Base-by-base conservation (phyloP, 2,113 vertebrate genomes). In the Chauna torquata region DNA sequence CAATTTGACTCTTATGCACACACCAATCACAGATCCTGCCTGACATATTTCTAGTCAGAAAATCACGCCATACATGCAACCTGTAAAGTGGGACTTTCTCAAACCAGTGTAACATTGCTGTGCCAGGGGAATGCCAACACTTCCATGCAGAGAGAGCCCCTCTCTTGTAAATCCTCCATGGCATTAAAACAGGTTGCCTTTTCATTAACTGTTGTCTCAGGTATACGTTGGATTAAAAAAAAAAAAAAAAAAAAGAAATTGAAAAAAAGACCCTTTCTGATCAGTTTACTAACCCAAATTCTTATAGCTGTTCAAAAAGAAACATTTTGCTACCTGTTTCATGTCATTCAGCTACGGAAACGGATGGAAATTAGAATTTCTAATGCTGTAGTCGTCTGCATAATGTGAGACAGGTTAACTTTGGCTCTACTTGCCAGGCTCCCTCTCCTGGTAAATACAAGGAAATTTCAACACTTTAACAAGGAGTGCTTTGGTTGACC, bases 371-470 rank as follows among this genome's bases (percentile, higher is more conserved):
- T 69, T 9, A 69, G 80, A 95, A 71, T 66, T 69, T 55, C 85
- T 82, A 83, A 64, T 11, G 3, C 18, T 62, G 42, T 12, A 16
- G 12, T 42, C 55, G 8, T 54, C 12, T 16, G 4, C 23, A 38
- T 3, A 8, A 7, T 11, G 24, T 3, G 11, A 75, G 9, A 34
- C 24, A 13, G 13, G 13, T 58, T 86, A 49, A 50, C 11, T 28
- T 16, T 5, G 34, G 76, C 47, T 57, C 62, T 34, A 44, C 55
- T 90, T 50, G 80, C 58, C n/a, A 54, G 64, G 82, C 95, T 97
- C 97, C 95, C 94, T 97, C 97, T 98, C 61, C 93, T 95, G 96
- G 72, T 72, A 52, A 4, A 44, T 12, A 36, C 32, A 3, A 16
- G 47, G 68, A 23, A 72, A 17, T n/a, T 50, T 64, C 25, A 44